These are phyloP conservation scores for Syndactyla subalaris DNA, from an alignment of 2,797 vertebrate genomes.

Conservation along the genomic window DNA sequence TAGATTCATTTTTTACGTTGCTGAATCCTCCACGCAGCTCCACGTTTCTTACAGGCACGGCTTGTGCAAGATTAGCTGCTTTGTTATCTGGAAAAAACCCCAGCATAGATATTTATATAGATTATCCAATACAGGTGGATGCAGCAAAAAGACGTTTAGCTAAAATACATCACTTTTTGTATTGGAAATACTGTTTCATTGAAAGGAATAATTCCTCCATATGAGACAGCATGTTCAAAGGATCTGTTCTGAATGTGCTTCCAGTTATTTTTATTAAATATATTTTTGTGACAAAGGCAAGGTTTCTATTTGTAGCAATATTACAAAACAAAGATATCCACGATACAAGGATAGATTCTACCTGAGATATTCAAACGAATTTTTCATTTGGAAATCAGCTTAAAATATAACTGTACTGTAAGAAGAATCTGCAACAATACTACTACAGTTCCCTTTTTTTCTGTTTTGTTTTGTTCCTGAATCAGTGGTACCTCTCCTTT, in stretches of 20 bases:
- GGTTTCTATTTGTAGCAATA: not conserved
- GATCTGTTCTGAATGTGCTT: not conserved
- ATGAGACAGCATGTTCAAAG: not conserved
- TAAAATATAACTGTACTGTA: not conserved
- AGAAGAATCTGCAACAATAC: not conserved
- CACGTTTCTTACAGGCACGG: not conserved
- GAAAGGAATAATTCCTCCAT: not conserved
- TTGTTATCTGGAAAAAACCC: not conserved
- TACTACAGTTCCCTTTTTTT: no score
- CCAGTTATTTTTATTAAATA: not conserved
- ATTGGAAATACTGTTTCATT: not conserved
- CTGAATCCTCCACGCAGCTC: not conserved
- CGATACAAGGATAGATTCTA: not conserved
- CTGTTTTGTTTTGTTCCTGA: not conserved
- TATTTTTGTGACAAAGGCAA: not conserved
- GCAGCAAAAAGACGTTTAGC: not conserved
- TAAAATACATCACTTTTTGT: not conserved
- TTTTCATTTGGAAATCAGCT: not conserved
- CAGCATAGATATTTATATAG: not conserved
- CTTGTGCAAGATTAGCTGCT: not conserved
- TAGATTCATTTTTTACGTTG: not conserved
- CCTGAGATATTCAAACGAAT: not conserved
- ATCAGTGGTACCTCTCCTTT: not conserved
- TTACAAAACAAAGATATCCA: not conserved
- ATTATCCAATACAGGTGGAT: not conserved